Conservation (phyloP, 2,888 invertebrate genomes). For the Diloba caeruleocephala region DNA sequence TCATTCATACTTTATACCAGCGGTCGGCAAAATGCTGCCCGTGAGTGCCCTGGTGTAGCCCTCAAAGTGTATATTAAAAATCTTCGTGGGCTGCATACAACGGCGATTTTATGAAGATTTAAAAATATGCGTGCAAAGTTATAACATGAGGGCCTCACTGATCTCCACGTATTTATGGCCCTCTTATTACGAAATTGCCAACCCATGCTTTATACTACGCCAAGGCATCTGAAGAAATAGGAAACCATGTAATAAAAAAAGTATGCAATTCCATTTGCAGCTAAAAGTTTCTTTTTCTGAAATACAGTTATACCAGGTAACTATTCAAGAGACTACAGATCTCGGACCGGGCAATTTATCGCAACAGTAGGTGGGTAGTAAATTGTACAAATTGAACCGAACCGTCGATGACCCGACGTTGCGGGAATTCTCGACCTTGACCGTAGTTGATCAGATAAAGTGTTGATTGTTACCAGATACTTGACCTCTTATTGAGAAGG, state of each 20-base stretch:
- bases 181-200: too few species aligned
- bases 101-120: too few species aligned
- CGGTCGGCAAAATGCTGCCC: too few species aligned
- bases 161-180: too few species aligned
- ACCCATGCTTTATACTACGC: constrained; percentile 28
- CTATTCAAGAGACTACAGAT: neutral
- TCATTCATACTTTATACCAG: too few species aligned
- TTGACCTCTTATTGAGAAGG: constrained; percentile 45
- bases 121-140: too few species aligned
- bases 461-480: constrained; percentile 45
- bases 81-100: too few species aligned
- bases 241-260: neutral
- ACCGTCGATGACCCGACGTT: constrained; percentile 43
- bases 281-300: too few species aligned
- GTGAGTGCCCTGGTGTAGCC: too few species aligned
- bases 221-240: constrained; percentile 28
- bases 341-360: constrained; percentile 41
- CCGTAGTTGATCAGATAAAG: constrained; percentile 43
- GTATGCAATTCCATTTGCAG: neutral
- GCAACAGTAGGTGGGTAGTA: constrained; percentile 59
- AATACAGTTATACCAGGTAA: constrained; percentile 8
- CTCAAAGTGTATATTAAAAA: too few species aligned
- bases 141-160: too few species aligned
- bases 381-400: constrained; percentile 64
- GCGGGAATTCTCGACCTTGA: constrained; percentile 55